phyloP scores from a whole-genome alignment of 1,140 invertebrate species.

The Bombus pascuorum region DNA sequence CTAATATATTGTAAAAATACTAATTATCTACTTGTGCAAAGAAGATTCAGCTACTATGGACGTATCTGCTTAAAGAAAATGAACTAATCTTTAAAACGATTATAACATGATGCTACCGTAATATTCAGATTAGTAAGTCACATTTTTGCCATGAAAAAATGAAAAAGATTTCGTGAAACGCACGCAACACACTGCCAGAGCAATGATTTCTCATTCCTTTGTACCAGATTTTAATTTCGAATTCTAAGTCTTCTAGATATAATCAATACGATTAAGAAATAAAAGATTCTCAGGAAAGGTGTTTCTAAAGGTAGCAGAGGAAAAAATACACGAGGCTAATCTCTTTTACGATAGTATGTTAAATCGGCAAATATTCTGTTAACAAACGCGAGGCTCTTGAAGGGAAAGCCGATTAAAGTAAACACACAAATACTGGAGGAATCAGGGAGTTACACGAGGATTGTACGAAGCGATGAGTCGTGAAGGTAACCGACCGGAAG shows the following conservation, averaged over 20 bases:
- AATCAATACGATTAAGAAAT: background rate
- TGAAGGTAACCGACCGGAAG: constrained; percentile 57
- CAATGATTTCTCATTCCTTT: too few species aligned
- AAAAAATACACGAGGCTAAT: too few species aligned
- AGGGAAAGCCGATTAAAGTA: constrained; percentile 35
- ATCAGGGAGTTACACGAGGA: constrained; percentile 17
- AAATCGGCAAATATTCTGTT: background rate
- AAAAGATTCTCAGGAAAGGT: background rate
- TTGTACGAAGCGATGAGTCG: constrained; percentile 58
- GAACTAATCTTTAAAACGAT: too few species aligned
- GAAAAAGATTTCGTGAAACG: too few species aligned
- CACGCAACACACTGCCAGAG: too few species aligned
- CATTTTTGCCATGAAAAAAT: too few species aligned
- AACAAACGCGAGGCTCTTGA: background rate
- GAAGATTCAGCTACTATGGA: background rate
- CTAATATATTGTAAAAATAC: background rate
- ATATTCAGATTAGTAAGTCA: too few species aligned
- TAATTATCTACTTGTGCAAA: background rate
- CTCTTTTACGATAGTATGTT: background rate
- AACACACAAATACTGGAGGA: constrained; percentile 18
- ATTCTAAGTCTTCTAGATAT: background rate
- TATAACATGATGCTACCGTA: too few species aligned
- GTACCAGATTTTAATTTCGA: too few species aligned
- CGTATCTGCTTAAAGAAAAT: too few species aligned
- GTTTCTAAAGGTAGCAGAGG: too few species aligned